These are phyloP conservation scores for Leistus spinibarbis DNA, from an alignment of 2,888 invertebrate genomes.

Conservation along the genomic window DNA sequence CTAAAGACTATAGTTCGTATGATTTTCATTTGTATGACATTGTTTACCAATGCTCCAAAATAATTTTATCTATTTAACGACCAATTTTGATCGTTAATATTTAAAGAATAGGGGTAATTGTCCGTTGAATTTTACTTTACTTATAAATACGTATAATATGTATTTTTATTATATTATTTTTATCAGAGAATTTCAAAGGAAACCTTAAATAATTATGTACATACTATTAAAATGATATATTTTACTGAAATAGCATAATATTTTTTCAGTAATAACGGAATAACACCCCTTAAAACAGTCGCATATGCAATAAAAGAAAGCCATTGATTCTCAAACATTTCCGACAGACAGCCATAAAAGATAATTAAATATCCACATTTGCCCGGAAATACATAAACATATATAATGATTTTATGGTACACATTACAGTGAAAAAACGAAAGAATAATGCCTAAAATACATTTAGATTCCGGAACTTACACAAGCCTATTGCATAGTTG, in stretches of 20 bases:
- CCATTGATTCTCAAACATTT: not conserved
- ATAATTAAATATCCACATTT: not conserved
- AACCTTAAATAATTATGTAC: no score
- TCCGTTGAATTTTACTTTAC: no score
- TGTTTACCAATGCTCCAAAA: no score
- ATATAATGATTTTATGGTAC: not conserved
- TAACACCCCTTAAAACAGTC: not conserved
- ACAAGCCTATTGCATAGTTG: not conserved
- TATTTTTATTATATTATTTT: no score
- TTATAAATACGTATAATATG: no score
- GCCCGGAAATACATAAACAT: not conserved
- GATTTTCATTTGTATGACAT: no score
- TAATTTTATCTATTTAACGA: no score
- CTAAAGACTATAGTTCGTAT: no score
- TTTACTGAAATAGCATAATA: not conserved
- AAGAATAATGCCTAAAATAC: not conserved
- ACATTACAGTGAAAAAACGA: not conserved
- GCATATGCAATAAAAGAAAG: not conserved
- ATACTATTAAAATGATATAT: not conserved
- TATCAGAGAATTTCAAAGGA: no score
- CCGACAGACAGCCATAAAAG: not conserved
- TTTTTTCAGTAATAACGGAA: not conserved
- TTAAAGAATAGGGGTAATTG: no score
- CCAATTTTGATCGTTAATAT: no score
- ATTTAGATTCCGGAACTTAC: not conserved